Conservation (phyloP, 2,113 vertebrate genomes). For the Dolichallabes microphthalmus region DNA sequence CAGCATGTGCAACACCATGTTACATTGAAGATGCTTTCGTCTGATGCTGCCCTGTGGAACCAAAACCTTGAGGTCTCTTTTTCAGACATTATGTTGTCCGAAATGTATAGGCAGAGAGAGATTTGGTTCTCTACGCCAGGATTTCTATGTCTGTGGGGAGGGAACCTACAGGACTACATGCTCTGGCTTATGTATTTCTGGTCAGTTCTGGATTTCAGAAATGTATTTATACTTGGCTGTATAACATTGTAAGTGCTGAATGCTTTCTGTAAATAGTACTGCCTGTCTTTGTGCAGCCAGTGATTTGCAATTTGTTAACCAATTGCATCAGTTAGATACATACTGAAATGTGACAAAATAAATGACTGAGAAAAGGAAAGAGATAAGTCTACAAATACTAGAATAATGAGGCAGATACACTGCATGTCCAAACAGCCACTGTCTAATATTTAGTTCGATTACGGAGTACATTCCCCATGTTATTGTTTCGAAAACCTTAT, state of each 20-base stretch:
- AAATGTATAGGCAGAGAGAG: neutral
- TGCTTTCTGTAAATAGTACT: neutral
- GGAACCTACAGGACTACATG: too few relatives aligned
- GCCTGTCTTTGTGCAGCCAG: neutral
- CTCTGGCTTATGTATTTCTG: too few relatives aligned
- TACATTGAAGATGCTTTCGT: neutral
- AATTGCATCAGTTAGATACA: neutral
- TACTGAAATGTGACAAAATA: neutral
- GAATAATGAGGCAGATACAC: neutral
- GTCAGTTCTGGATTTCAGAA: neutral
- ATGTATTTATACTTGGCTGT: neutral
- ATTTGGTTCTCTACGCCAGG: neutral
- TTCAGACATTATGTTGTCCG: neutral
- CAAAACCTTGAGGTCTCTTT: neutral
- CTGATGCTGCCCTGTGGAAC: neutral
- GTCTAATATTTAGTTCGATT: too few relatives aligned
- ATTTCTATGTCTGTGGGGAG: neutral
- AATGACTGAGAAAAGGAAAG: neutral
- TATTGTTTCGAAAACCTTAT: too few relatives aligned
- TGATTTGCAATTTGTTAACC: neutral
- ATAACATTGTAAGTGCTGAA: neutral
- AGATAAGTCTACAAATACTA: neutral
- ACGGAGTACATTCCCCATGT: too few relatives aligned
- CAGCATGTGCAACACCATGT: neutral
- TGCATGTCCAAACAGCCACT: too few relatives aligned